phyloP scores from a whole-genome alignment of 1,140 invertebrate species.

The Lineus longissimus region DNA sequence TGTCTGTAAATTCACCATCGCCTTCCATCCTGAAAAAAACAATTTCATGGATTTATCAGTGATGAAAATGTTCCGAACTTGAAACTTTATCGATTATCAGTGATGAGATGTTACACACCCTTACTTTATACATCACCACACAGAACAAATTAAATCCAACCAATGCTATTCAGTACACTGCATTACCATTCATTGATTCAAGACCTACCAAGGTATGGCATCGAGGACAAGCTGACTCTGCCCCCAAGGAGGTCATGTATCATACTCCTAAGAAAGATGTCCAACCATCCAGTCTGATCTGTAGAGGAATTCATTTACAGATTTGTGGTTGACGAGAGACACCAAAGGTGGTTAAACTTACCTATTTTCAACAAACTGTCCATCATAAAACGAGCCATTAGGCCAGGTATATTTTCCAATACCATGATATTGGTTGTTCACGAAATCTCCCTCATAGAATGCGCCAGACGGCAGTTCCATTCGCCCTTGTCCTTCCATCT shows the following conservation, averaged over 20 bases:
- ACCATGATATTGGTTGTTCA: slow-evolving; percentile 51
- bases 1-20: slow-evolving; percentile 46
- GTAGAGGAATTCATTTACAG: too few species aligned
- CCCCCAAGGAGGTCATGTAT: too few species aligned
- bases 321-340: not conserved
- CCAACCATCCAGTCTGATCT: too few species aligned
- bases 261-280: too few species aligned
- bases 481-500: slow-evolving; percentile 48
- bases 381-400: slow-evolving; percentile 49
- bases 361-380: slow-evolving; percentile 51
- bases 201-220: too few species aligned
- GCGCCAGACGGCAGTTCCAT: slow-evolving; percentile 41
- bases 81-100: not conserved
- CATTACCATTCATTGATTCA: not conserved
- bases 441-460: slow-evolving; percentile 46
- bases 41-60: not conserved
- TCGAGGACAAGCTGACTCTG: too few species aligned
- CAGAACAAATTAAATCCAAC: not conserved
- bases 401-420: slow-evolving; percentile 50
- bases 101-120: not conserved
- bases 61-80: not conserved
- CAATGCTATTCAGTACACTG: not conserved
- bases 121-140: not conserved
- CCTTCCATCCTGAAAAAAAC: slow-evolving; percentile 43
- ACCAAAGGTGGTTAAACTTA: slow-evolving; percentile 16